Evolutionary conservation across 2,888 invertebrate species (phyloP).

Genomic region (Nesidiocoris tenuis): DNA sequence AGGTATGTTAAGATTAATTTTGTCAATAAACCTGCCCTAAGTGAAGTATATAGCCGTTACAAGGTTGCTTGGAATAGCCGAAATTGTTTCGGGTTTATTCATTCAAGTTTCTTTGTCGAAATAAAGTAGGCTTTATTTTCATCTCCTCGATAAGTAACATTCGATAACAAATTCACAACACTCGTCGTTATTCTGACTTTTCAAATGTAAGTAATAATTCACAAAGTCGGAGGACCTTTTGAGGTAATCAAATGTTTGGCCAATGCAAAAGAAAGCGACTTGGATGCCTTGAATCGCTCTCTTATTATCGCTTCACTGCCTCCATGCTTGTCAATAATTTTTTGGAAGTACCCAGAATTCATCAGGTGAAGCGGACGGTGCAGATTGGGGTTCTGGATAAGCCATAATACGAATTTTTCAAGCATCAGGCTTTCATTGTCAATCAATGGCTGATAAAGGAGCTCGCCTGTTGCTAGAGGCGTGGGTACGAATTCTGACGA

Average conservation of each 20-base stretch:
- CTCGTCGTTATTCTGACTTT: too few relatives aligned
- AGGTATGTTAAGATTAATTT: too few relatives aligned
- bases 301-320: neutral
- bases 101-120: too few relatives aligned
- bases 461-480: conserved; percentile 22
- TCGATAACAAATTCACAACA: too few relatives aligned
- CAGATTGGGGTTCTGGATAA: conserved; percentile 18
- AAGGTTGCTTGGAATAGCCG: too few relatives aligned
- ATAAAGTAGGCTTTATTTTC: too few relatives aligned
- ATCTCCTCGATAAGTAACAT: too few relatives aligned
- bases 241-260: neutral
- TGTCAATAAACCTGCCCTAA: too few relatives aligned
- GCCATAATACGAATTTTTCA: conserved; percentile 24
- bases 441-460: conserved; percentile 22
- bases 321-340: conserved; percentile 27
- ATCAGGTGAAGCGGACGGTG: conserved; percentile 20
- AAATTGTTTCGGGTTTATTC: too few relatives aligned
- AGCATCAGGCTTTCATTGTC: conserved; percentile 32
- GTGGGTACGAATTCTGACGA: conserved; percentile 13
- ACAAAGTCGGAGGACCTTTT: too few relatives aligned
- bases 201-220: too few relatives aligned
- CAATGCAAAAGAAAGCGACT: neutral
- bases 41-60: too few relatives aligned
- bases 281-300: neutral
- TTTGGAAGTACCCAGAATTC: conserved; percentile 20